Conservation (phyloP, 2,113 vertebrate genomes). For the Cichladusa arquata region DNA sequence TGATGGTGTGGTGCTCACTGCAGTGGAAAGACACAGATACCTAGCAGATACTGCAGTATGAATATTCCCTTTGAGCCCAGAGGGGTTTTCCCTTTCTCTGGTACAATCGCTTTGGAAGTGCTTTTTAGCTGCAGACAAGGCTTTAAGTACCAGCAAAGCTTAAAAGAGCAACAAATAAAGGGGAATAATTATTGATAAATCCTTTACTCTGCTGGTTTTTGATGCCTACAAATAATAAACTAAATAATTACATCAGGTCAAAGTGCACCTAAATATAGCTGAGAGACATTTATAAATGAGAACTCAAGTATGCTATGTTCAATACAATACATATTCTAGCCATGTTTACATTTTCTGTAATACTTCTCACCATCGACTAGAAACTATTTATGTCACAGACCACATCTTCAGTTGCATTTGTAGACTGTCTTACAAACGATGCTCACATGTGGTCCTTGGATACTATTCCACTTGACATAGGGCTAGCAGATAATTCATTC, state of each 20-base stretch:
- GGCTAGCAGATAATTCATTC: background rate
- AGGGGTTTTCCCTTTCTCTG: background rate
- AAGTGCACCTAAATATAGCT: background rate
- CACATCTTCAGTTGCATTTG: background rate
- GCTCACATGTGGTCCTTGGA: background rate
- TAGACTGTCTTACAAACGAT: background rate
- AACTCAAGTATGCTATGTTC: background rate
- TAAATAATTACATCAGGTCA: background rate
- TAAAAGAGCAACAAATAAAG: background rate
- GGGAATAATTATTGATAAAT: background rate
- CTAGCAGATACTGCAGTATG: background rate
- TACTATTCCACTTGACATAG: background rate
- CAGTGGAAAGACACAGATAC: background rate
- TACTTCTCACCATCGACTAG: background rate
- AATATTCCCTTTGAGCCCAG: background rate
- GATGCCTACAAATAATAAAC: background rate
- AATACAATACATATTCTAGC: background rate
- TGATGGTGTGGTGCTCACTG: slow-evolving; percentile 1
- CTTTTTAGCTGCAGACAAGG: background rate
- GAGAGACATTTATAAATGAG: background rate
- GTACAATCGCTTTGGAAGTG: background rate
- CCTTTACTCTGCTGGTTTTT: background rate
- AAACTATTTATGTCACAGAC: background rate
- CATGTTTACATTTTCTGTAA: background rate
- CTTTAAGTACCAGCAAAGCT: background rate